Evolutionary conservation across 2,113 vertebrate genomes (phyloP), one percentile per base, ranked within the genome.

Genomic region (Gymnorhina tibicen): DNA sequence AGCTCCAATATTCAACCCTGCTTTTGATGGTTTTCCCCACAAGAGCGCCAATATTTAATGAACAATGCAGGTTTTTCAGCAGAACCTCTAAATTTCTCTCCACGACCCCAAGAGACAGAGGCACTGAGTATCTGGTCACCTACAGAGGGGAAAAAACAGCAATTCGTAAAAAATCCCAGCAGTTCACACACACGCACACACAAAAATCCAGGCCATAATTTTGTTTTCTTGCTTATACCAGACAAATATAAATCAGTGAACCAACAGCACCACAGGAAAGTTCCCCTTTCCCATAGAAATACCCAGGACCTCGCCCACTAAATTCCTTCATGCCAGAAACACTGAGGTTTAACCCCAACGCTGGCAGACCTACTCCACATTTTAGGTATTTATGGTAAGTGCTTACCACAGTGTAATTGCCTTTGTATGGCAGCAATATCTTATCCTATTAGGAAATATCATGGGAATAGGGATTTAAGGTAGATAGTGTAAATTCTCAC

Each of bases 281-380:
- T 16, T 35, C 8, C 7, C 6, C 13, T 89, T 66, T 74, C 3
- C 10, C 27, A 3, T 14, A 30, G 16, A 44, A 93, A 60, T 8
- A 70, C 1, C 12, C 32, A 30, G 5, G 0, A 44, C 13, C 16
- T 81, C 19, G 10, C 7, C 1, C 5, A 18, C 30, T 37, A 3
- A 58, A 39, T 23, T 53, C 30, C 21, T 83, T n/a, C 35, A 19
- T 15, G 2, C 20, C 75, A 93, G 47, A 76, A 72, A 56, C 37
- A 23, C 4, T 2, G 18, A 90, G 42, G 39, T 18, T 9, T n/a
- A 67, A 83, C 28, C 62, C 62, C 53, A 58, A 0, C 18, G 26
- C 62, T 73, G 23, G 15, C 16, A 72, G 28, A 79, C 78, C 66
- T 62, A 44, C 21, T 62, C 46, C 26, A 21, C 47, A 72, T 50